Base-by-base conservation (phyloP, 2,113 vertebrate species). In the Hypanus sabinus region DNA sequence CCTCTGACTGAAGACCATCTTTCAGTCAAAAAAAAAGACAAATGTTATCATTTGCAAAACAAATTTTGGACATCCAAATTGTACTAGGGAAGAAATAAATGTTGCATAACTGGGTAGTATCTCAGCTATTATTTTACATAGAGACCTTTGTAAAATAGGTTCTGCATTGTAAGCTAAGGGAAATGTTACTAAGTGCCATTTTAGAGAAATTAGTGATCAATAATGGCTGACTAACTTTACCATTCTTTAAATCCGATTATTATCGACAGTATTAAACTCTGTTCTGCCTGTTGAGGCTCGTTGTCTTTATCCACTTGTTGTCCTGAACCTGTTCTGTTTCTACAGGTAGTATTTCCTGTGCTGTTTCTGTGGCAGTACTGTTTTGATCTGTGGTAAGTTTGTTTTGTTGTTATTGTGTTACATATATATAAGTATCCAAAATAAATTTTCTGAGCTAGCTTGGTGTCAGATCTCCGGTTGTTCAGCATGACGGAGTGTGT, bases 321-420 rank as follows among this genome's bases (percentile, higher is more conserved):
- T 90, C 85, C 85, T 90, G 85, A 90, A 90, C 65, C 85, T 90
- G 57, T 88, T 88, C 85, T 88, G 85, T 88, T 88, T 65, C 85
- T 88, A 60, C 85, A 88, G 85, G 85, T 88, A 88, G 57, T 88
- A 65, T 62, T 62, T 65, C 85, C 85, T 88, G 60, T 90, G 60
- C 85, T 90, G 85, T 65, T 65, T 90, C 60, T 90, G 85, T 90
- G n/a, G 85, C 60, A 90, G 60, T 90, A 90, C 85, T 90, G 60
- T 90, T 18, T 90, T 90, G 85, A 65, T 90, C 60, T 90, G 60
- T 90, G 85, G 85, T 90, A 90, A 90, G 85, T 90, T 90, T 65
- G 83, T 87, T 87, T 87, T 60, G 85, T 88, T 88, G 27, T 90
- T 90, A 65, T n/a, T 90, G 85, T 90, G 85, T 87, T 87, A 30